phyloP scores from a whole-genome alignment of 1,140 invertebrate species.

The Triops cancriformis region DNA sequence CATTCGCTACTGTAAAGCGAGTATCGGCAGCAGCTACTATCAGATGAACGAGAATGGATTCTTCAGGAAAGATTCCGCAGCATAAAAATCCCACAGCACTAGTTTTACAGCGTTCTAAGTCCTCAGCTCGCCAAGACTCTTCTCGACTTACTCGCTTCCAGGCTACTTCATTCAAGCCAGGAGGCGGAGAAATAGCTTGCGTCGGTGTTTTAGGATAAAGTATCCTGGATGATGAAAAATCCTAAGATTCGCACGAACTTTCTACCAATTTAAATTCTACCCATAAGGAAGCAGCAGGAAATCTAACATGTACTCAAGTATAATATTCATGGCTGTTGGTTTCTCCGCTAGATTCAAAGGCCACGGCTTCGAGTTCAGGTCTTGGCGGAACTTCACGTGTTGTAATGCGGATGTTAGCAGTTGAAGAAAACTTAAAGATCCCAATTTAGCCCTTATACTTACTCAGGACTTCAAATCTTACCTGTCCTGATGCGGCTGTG shows the following conservation, averaged over 20 bases:
- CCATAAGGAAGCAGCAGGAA: slow-evolving; percentile 76
- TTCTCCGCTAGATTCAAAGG: slow-evolving; percentile 55
- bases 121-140: slow-evolving; percentile 63
- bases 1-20: slow-evolving; percentile 66
- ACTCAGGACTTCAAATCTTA: slow-evolving; percentile 38
- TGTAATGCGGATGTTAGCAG: slow-evolving; percentile 69
- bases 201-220: slow-evolving; percentile 12
- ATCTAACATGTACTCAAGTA: slow-evolving; percentile 71
- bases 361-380: slow-evolving; percentile 51
- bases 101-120: slow-evolving; percentile 69
- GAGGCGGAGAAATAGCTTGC: slow-evolving; percentile 45
- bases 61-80: slow-evolving; percentile 61
- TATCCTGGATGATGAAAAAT: neutral
- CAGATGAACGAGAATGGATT: slow-evolving; percentile 64
- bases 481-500: slow-evolving; percentile 77
- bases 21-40: slow-evolving; percentile 80
- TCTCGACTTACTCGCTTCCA: slow-evolving; percentile 72
- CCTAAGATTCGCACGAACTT: slow-evolving; percentile 20
- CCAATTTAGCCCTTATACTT: slow-evolving; percentile 17
- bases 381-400: slow-evolving; percentile 56
- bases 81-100: slow-evolving; percentile 74
- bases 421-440: slow-evolving; percentile 57
- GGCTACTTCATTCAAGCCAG: slow-evolving; percentile 66
- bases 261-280: slow-evolving; percentile 42
- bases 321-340: slow-evolving; percentile 54